phyloP scores from a whole-genome alignment of 1,140 invertebrate genomes.

The Pogonognathellus flavescens region DNA sequence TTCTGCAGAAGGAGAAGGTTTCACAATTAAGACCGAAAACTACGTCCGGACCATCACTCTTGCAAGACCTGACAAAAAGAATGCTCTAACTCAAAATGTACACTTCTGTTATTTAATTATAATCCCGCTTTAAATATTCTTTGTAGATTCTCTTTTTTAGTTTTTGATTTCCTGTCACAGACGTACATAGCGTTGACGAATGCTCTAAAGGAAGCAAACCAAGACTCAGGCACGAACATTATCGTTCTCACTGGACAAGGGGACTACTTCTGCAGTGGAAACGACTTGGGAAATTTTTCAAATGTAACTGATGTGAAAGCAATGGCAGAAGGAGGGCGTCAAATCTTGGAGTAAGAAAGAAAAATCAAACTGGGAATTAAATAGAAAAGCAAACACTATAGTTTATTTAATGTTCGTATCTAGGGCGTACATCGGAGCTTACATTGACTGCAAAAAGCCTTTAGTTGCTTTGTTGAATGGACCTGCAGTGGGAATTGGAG shows the following conservation, averaged over 20 bases:
- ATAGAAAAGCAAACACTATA: neutral
- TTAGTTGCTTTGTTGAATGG: constrained; percentile 77
- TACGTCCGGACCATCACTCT: constrained; percentile 72
- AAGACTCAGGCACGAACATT: constrained; percentile 71
- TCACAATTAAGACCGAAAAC: constrained; percentile 68
- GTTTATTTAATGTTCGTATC: no score
- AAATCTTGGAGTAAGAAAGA: constrained; percentile 52
- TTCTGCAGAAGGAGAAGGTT: constrained; percentile 33
- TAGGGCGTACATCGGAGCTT: constrained; percentile 74
- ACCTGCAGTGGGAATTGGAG: constrained; percentile 76
- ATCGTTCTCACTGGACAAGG: constrained; percentile 74
- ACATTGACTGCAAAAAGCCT: constrained; percentile 78
- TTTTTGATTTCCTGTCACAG: constrained; percentile 66
- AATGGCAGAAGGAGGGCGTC: constrained; percentile 65
- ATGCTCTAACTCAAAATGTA: constrained; percentile 73
- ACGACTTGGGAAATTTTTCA: constrained; percentile 76
- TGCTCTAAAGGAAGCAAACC: constrained; percentile 72
- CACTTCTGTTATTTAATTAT: neutral
- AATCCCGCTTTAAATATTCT: no score
- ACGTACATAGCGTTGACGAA: constrained; percentile 73
- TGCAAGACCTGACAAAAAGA: constrained; percentile 73
- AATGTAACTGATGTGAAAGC: constrained; percentile 69
- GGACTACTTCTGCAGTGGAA: constrained; percentile 76
- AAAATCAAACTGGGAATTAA: neutral
- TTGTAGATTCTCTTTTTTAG: constrained; percentile 45